phyloP scores from a whole-genome alignment of 1,140 invertebrate genomes.

The Gonioctena quinquepunctata region DNA sequence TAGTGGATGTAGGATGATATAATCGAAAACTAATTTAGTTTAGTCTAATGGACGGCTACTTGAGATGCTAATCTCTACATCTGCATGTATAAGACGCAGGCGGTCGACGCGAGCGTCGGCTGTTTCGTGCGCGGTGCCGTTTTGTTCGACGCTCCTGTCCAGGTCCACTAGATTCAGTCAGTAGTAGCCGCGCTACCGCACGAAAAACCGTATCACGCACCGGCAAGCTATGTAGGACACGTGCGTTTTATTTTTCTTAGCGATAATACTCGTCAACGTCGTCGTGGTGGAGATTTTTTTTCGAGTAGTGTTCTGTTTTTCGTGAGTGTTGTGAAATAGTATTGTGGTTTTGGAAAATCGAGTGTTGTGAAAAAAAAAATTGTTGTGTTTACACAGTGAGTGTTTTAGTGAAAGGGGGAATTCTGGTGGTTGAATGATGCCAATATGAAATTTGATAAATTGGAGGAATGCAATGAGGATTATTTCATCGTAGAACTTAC shows the following conservation, averaged over 20 bases:
- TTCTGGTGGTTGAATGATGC: neutral
- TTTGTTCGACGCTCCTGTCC: neutral
- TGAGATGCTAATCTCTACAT: constrained; percentile 2
- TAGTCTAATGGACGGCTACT: neutral
- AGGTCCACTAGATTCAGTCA: constrained; percentile 14
- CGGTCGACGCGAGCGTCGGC: neutral
- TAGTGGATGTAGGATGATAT: neutral
- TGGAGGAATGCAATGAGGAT: neutral
- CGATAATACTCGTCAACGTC: no score
- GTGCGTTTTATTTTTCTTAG: neutral
- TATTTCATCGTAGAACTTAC: no score
- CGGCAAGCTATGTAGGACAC: neutral
- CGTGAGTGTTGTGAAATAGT: neutral
- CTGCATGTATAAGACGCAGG: constrained; percentile 3
- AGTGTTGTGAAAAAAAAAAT: neutral
- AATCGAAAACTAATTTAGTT: neutral
- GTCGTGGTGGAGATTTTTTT: neutral
- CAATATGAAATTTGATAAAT: neutral
- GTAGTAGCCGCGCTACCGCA: constrained; percentile 8
- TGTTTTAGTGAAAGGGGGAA: neutral
- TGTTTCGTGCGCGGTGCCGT: constrained; percentile 1
- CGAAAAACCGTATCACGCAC: neutral
- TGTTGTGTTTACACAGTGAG: neutral
- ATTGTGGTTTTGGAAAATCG: neutral
- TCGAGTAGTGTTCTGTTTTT: neutral